These are phyloP conservation scores for Xiphophorus couchianus DNA, from an alignment of 2,113 vertebrate genomes.

Conservation along the genomic window DNA sequence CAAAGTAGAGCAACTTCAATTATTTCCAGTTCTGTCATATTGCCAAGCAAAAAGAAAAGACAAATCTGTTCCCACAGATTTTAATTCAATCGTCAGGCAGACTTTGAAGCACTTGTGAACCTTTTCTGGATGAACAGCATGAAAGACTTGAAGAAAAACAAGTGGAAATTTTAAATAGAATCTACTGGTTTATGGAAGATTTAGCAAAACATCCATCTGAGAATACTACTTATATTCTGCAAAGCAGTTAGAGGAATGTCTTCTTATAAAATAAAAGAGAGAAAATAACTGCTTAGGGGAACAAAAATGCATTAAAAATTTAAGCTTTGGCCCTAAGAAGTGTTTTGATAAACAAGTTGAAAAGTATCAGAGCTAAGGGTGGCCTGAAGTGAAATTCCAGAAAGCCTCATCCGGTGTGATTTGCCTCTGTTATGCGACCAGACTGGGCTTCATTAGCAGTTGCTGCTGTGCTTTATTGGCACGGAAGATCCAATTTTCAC, in stretches of 20 bases:
- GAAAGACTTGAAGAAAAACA: slow-evolving; percentile 22
- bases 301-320: neutral
- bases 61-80: slow-evolving; percentile 27
- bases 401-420: slow-evolving; percentile 57
- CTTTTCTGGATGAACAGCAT: neutral
- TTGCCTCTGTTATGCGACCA: slow-evolving; percentile 35
- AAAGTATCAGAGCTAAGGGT: slow-evolving; percentile 21
- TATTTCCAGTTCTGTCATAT: slow-evolving; percentile 5
- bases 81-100: slow-evolving; percentile 51
- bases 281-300: neutral
- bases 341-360: slow-evolving; percentile 28
- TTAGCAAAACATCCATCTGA: neutral
- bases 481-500: slow-evolving; percentile 69
- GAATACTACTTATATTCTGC: neutral
- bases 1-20: slow-evolving; percentile 18
- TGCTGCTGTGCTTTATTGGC: slow-evolving; percentile 63
- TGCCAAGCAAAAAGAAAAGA: slow-evolving; percentile 30
- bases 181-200: slow-evolving; percentile 3
- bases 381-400: slow-evolving; percentile 50
- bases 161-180: slow-evolving; percentile 10
- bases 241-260: neutral
- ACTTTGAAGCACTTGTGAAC: neutral
- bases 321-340: slow-evolving; percentile 3
- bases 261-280: neutral
- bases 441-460: slow-evolving; percentile 64